phyloP scores from a whole-genome alignment of 2,797 vertebrate genomes.

The Falco concolor region DNA sequence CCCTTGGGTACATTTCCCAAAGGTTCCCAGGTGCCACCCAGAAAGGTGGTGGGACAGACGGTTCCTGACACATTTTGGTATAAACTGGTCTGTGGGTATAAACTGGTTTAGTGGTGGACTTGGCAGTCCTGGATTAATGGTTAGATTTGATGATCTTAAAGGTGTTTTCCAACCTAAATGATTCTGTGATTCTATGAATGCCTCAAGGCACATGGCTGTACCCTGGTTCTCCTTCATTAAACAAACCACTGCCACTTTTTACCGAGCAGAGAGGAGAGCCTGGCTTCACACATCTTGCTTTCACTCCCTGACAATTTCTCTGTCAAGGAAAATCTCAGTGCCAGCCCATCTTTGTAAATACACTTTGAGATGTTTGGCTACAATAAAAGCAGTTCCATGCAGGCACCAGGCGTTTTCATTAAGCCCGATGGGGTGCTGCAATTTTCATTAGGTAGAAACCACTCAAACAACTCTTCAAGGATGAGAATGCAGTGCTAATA shows the following conservation, averaged over 20 bases:
- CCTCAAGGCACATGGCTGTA: background rate
- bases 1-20: background rate
- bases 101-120: too few relatives aligned
- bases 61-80: background rate
- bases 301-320: background rate
- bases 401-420: background rate
- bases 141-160: too few relatives aligned
- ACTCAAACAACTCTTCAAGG: background rate
- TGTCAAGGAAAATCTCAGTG: background rate
- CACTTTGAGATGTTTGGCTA: background rate
- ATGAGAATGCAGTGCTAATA: background rate
- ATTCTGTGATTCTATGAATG: too few relatives aligned
- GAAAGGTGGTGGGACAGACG: fast-evolving
- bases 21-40: background rate
- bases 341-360: background rate
- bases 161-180: too few relatives aligned
- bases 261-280: background rate
- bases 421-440: background rate
- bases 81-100: background rate
- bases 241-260: background rate
- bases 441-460: constrained; percentile 20
- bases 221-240: background rate
- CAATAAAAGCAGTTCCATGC: background rate
- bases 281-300: background rate
- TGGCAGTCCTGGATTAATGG: too few relatives aligned